Evolutionary conservation across 2,797 vertebrate genomes (phyloP), one percentile per base, ranked within the genome.

Genomic region (Coreius guichenoti): DNA sequence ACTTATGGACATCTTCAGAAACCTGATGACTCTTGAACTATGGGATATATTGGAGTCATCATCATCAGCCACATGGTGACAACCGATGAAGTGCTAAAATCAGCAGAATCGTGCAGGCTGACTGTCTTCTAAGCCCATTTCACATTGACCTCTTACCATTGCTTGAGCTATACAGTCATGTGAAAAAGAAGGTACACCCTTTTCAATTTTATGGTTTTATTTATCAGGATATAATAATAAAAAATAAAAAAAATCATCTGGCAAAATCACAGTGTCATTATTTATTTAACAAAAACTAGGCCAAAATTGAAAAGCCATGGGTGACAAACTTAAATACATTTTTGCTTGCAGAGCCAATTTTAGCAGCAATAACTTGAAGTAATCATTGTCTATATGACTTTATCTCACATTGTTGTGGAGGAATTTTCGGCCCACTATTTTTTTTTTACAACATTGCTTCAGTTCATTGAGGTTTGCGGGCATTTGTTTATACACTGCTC

Each of bases 21-120:
- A 87, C 72, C 21, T 26, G 85, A 85, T 79, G 56, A 78, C 63
- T 58, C 4, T 68, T 77, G n/a, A 68, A 68, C 11, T 43, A 7
- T 83, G 73, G 58, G 70, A 36, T 36, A 61, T 19, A 26, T 33
- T 29, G 2, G 12, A 51, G 70, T 67, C 81, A 49, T 73, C 56
- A 79, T 63, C 26, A 19, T 61, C 23, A 49, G 81, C 54, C 21
- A 26, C 14, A 12, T 83, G 56, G 21, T 47, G 8, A 39, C 36
- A 63, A 56, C 67, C 51, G 8, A 16, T 17, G n/a, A 45, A 19
- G 23, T 33, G 69, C 43, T 63, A 17, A 36, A 83, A 65, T 43
- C 31, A 26, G n/a, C 43, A 21, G 33, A n/a, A 43, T n/a, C 11
- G 3, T 43, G 39, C 68, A 47, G 23, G 14, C n/a, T 63, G 33